phyloP scores from a whole-genome alignment of 2,797 vertebrate genomes.

The Cynodonichthys magdalenae region DNA sequence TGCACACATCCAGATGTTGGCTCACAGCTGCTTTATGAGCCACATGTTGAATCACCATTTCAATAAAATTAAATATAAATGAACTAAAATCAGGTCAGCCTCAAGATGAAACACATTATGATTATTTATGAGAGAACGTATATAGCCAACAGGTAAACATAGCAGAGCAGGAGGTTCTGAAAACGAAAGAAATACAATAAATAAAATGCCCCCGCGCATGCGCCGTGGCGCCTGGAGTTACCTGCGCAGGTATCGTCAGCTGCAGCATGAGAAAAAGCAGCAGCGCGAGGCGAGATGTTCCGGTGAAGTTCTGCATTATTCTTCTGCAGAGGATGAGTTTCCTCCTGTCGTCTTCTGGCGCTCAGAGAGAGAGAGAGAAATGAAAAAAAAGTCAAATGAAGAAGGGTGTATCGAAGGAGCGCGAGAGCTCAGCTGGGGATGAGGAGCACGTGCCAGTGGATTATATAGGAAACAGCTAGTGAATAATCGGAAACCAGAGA shows the following conservation, averaged over 20 bases:
- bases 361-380: background rate
- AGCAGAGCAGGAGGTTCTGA: too few species aligned
- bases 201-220: background rate
- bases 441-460: conserved; percentile 1
- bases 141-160: background rate
- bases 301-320: conserved; percentile 45
- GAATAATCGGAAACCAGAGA: accelerated
- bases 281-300: conserved; percentile 33
- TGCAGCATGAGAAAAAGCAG: conserved; percentile 42
- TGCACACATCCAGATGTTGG: background rate
- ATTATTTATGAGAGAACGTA: too few species aligned
- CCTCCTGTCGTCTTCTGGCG: background rate
- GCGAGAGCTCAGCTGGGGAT: background rate
- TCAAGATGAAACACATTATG: too few species aligned
- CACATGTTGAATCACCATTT: too few species aligned
- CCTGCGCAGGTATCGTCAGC: conserved; percentile 60
- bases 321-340: conserved; percentile 12
- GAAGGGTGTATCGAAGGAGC: background rate
- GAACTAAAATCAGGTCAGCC: too few species aligned
- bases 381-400: background rate
- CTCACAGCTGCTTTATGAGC: too few species aligned
- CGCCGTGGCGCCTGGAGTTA: conserved; percentile 23
- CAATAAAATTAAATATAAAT: too few species aligned
- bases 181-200: background rate
- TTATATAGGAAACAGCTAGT: background rate